These are phyloP conservation scores for Caloenas nicobarica DNA, from an alignment of 2,113 vertebrate genomes.

Conservation along the genomic window DNA sequence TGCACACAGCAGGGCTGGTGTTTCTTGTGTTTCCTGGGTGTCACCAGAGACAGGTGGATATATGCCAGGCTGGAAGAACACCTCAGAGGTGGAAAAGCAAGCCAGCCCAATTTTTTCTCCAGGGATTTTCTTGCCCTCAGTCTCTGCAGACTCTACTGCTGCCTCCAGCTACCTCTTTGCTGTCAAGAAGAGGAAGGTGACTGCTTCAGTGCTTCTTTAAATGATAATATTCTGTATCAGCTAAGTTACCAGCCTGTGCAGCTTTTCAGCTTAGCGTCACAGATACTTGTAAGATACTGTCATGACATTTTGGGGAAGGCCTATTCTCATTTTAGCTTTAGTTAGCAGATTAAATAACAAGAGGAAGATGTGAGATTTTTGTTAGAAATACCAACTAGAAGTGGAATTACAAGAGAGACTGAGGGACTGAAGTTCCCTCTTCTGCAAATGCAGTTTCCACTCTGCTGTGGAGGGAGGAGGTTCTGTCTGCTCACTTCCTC, in stretches of 20 bases:
- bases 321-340: background rate
- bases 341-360: background rate
- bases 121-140: background rate
- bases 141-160: background rate
- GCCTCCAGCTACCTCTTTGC: background rate
- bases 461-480: background rate
- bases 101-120: background rate
- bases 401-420: background rate
- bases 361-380: background rate
- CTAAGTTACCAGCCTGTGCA: background rate
- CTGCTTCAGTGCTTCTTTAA: background rate
- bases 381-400: background rate
- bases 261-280: background rate
- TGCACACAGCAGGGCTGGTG: rapidly evolving
- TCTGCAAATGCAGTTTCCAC: background rate
- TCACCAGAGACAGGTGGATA: background rate
- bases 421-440: background rate
- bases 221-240: background rate
- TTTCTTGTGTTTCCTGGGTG: background rate
- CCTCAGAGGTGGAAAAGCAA: background rate
- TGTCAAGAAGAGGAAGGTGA: background rate
- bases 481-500: background rate
- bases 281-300: background rate
- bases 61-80: rapidly evolving
- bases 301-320: background rate